Base-by-base conservation (phyloP, 2,888 invertebrate genomes). In the Ochropacha duplaris region DNA sequence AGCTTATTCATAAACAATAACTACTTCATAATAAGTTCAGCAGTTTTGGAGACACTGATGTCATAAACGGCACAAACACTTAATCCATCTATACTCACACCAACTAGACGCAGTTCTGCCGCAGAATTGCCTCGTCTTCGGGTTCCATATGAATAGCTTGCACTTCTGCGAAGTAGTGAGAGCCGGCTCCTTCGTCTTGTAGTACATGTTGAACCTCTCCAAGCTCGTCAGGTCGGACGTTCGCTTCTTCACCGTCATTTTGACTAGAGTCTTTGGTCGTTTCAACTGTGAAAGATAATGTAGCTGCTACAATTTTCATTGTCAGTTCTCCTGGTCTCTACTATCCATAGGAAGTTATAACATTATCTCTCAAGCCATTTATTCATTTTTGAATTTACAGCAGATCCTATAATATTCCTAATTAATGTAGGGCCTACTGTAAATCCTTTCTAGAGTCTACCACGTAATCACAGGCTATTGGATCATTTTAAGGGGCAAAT, bases 11-110 rank as follows among this genome's bases (percentile, higher is more conserved):
- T n/a, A n/a, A n/a, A n/a, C n/a, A n/a, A n/a, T n/a, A n/a, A n/a
- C n/a, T n/a, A n/a, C n/a, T n/a, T n/a, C n/a, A n/a, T n/a, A n/a
- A n/a, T n/a, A n/a, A n/a, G n/a, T n/a, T n/a, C n/a, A n/a, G n/a
- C n/a, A n/a, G n/a, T n/a, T n/a, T n/a, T 24, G 24, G 24, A 24
- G 24, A 4, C 5, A 24, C 24, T 24, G n/a, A 24, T 24, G 24
- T 5, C 24, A 24, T 24, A n/a, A n/a, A n/a, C n/a, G n/a, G n/a
- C n/a, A n/a, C 22, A 49, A 22, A 49, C 1, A 22, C 5, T 49
- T n/a, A n/a, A n/a, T n/a, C n/a, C n/a, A n/a, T n/a, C n/a, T n/a
- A 4, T 55, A 95, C 97, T 96, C 87, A 97, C 97, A 95, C 98
- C 98, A 98, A 85, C 96, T 97, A 11, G 94, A 88, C 19, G 94